Base-by-base conservation (phyloP, 1,140 invertebrate species). In the Anastrepha ludens region DNA sequence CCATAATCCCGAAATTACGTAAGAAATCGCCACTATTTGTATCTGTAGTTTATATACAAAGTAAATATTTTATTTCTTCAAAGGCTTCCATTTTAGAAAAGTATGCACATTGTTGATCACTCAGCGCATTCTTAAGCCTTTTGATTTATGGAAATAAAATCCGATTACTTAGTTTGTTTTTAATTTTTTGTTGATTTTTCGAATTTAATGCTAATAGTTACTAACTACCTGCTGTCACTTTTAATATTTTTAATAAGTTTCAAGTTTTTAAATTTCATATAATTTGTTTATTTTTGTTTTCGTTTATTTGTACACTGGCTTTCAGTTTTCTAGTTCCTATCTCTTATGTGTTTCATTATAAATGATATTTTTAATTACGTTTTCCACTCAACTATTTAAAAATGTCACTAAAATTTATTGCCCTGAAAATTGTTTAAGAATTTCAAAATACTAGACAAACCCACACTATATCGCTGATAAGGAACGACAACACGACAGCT, bases 351-450 rank as follows among this genome's bases (percentile, higher is more conserved):
- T 67, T 9, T 8, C 65, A 50, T 78, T 81, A n/a, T 41, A 67
- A 74, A 47, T n/a, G 44, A 47, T 74, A 74, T 58, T 81, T 81
- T 81, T 55, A 81, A 55, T 81, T 81, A 29, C n/a, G 47, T 9
- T 55, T 81, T 50, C 47, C 7, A 55, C 2, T 8, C 7, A n/a
- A 81, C n/a, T 47, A 55, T n/a, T 81, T 81, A 81, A 58, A 55
- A 55, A 47, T 55, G 47, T 81, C 74, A 50, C n/a, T 2, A 29
- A 55, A 81, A 81, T 81, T 29, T 55, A 81, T 81, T 50, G 47
- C 29, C n/a, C 8, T 20, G 20, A 55, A 81, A 81, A 20, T 55
- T 8, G 2, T 55, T 2, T 29, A 55, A 29, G 47, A 41, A 58
- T 55, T 55, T n/a, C n/a, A 50, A 55, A 81, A 81, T 58, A 29